Evolutionary conservation across 2,113 vertebrate species (phyloP), one percentile per base, ranked within the genome.

Genomic region (Carassius auratus): DNA sequence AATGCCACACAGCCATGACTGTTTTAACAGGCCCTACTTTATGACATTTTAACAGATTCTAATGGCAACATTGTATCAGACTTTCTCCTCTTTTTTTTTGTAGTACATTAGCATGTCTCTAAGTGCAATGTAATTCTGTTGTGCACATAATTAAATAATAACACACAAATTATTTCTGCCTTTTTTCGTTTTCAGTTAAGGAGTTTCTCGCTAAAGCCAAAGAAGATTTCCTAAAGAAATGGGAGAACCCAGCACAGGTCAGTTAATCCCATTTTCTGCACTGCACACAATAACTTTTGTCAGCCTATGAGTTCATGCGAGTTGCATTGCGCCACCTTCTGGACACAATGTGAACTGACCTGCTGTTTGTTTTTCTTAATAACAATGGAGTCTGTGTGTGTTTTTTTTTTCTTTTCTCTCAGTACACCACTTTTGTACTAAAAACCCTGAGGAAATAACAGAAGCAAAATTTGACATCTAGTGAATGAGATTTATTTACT

Each of bases 181-280:
- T 75, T 21, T 87, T 81, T 86, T 48, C 30, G 33, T 89, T 9
- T 91, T 92, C 91, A 96, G 96, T 97, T 93, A 97, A 98, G 93
- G 97, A 98, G 92, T 97, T 98, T 94, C 95, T 98, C 92, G 97
- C 96, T 90, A 97, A 97, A 97, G 97, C 97, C 92, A 98, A 97
- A 95, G 97, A 98, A 94, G 97, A 98, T 90, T 98, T 98, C 89
- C 95, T 98, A 78, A 96, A 96, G 92, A 98, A 97, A 96, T 98
- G 97, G 97, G 97, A 98, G 93, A 97, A 92, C 90, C 96, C 97
- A 86, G 93, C 96, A 90, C 96, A 96, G 95, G 95, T 96, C 87
- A 90, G 90, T 52, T 17, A 30, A 75, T 36, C 33, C 23, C 12
- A 45, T 36, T 73, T 52, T 77, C 30, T 5, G 15, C 59, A 38